Conservation (phyloP, 1,140 invertebrate genomes). For the Sycophaga agraensis region DNA sequence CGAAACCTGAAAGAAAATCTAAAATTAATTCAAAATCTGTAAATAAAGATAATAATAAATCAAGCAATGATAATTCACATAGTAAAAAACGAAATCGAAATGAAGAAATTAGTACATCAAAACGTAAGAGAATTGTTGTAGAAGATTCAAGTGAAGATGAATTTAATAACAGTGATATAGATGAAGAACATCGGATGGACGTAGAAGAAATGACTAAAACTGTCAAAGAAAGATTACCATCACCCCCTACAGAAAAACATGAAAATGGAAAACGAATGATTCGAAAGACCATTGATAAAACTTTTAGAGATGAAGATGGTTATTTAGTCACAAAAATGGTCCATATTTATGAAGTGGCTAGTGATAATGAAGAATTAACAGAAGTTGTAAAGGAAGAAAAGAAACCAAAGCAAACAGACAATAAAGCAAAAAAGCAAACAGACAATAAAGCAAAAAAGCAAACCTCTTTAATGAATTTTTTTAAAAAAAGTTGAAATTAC, state of each 20-base stretch:
- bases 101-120: constrained; percentile 37
- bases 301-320: constrained; percentile 49
- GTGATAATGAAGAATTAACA: constrained; percentile 39
- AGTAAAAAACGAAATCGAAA: constrained; percentile 42
- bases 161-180: constrained; percentile 24
- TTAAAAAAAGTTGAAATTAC: constrained; percentile 41
- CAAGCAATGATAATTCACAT: constrained; percentile 10
- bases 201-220: not conserved
- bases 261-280: constrained; percentile 44
- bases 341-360: constrained; percentile 46
- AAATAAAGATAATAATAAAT: constrained; percentile 17
- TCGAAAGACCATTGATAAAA: constrained; percentile 44
- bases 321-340: constrained; percentile 50
- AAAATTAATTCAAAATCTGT: constrained; percentile 10
- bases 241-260: constrained; percentile 33
- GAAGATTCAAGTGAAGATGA: constrained; percentile 48
- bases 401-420: constrained; percentile 30
- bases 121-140: constrained; percentile 46
- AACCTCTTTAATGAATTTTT: constrained; percentile 41
- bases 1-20: not conserved
- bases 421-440: constrained; percentile 29
- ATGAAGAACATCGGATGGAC: constrained; percentile 30
- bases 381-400: constrained; percentile 19
- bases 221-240: constrained; percentile 34
- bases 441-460: constrained; percentile 35